Conservation (phyloP, 2,797 vertebrate genomes). For the Furcifer pardalis region DNA sequence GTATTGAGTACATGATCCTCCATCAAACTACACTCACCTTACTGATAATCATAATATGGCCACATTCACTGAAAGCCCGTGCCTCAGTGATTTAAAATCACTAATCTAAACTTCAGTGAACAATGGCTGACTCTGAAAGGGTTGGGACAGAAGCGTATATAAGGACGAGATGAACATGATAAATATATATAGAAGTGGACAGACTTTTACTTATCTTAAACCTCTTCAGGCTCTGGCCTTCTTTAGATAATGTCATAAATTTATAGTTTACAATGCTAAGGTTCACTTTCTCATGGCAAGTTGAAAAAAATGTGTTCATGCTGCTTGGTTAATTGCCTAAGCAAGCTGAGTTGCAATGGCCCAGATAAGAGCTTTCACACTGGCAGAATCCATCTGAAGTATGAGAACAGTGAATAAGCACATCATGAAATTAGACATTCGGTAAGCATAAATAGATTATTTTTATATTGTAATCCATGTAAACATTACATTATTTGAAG, state of each 20-base stretch:
- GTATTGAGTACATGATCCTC: too few relatives aligned
- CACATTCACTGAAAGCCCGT: too few relatives aligned
- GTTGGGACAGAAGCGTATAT: too few relatives aligned
- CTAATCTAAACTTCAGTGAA: not conserved
- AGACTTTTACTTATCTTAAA: not conserved
- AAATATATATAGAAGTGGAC: not conserved
- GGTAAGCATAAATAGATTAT: conserved; percentile 29
- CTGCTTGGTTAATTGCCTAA: conserved; percentile 12
- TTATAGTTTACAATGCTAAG: not conserved
- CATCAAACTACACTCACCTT: too few relatives aligned
- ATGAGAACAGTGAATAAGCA: conserved; percentile 16
- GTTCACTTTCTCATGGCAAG: not conserved
- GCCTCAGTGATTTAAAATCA: too few relatives aligned
- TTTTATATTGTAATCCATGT: conserved; percentile 17
- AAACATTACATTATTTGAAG: conserved; percentile 24
- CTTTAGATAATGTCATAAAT: not conserved
- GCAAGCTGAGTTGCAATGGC: not conserved
- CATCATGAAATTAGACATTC: conserved; percentile 39
- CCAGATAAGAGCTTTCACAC: conserved; percentile 14
- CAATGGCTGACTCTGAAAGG: not conserved
- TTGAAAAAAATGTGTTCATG: not conserved
- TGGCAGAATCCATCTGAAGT: conserved; percentile 13
- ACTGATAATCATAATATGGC: too few relatives aligned
- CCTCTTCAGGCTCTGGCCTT: not conserved
- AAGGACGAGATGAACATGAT: not conserved